These are phyloP conservation scores for Drosophila elegans DNA, from an alignment of 1,140 invertebrate genomes.

Conservation along the genomic window DNA sequence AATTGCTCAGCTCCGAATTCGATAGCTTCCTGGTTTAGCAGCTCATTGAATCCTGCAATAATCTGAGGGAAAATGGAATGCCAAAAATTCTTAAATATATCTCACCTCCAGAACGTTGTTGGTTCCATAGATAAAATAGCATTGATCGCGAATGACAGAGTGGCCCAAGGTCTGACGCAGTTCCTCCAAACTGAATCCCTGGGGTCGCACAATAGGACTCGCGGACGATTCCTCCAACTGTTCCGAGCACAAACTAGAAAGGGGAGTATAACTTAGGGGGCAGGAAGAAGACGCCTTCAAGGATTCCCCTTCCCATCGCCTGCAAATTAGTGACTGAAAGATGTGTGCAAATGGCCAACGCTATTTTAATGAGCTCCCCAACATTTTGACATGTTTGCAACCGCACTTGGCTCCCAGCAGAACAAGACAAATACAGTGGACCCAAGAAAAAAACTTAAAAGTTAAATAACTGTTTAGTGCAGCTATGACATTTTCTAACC, in stretches of 20 bases:
- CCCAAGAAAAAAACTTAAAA: neutral
- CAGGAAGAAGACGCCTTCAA: conserved; percentile 2
- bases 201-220: conserved; percentile 47
- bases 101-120: conserved; percentile 56
- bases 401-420: conserved; percentile 11
- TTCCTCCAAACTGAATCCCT: conserved; percentile 58
- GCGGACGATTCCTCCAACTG: neutral
- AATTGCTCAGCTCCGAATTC: conserved; percentile 52
- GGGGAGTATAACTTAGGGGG: neutral
- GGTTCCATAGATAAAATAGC: conserved; percentile 42
- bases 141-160: conserved; percentile 39
- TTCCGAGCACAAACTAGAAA: neutral
- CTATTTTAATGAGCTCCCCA: conserved; percentile 67
- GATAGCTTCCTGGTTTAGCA: conserved; percentile 48
- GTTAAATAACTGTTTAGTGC: too few species aligned
- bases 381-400: conserved; percentile 57
- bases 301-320: neutral
- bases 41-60: conserved; percentile 33
- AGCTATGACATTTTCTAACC: too few species aligned
- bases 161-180: conserved; percentile 33
- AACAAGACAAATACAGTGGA: conserved; percentile 25
- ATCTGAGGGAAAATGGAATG: conserved; percentile 7
- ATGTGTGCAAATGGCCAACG: conserved; percentile 51
- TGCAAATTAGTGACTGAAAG: conserved; percentile 31
- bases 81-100: neutral